Conservation (phyloP, 2,888 invertebrate genomes). For the Campaea margaritaria region DNA sequence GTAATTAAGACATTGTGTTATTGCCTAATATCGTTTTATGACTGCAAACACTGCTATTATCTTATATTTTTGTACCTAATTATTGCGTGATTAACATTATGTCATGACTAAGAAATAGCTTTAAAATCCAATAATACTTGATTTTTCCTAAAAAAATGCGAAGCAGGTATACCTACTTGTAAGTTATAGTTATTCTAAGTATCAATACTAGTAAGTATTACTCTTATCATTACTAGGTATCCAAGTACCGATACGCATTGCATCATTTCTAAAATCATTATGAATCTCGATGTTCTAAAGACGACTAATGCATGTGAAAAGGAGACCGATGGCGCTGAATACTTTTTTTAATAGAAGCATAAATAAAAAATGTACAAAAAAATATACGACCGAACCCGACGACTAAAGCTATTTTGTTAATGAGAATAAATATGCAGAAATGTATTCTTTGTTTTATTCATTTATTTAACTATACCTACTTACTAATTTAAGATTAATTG, state of each 20-base stretch:
- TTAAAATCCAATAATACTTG: neutral
- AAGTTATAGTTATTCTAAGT: no score
- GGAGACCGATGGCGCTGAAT: conserved; percentile 49
- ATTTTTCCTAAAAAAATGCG: no score
- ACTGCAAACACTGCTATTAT: no score
- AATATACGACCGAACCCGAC: conserved; percentile 64
- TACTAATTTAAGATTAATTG: no score
- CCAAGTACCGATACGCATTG: conserved; percentile 16
- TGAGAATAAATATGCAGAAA: conserved; percentile 35
- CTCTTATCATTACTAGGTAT: no score
- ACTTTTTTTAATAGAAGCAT: conserved; percentile 57
- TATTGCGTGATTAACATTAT: neutral
- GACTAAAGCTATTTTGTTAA: conserved; percentile 60
- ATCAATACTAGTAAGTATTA: no score
- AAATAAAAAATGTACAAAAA: conserved; percentile 50
- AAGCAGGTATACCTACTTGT: no score
- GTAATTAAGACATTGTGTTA: neutral
- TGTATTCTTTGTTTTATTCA: conserved; percentile 21
- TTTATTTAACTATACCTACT: no score
- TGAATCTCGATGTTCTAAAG: neutral
- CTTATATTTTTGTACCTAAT: neutral
- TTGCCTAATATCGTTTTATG: no score
- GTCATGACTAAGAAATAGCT: conserved; percentile 1
- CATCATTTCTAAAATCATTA: conserved; percentile 20
- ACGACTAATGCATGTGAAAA: conserved; percentile 45